Conservation (phyloP, 2,113 vertebrate genomes). For the Nymphicus hollandicus region DNA sequence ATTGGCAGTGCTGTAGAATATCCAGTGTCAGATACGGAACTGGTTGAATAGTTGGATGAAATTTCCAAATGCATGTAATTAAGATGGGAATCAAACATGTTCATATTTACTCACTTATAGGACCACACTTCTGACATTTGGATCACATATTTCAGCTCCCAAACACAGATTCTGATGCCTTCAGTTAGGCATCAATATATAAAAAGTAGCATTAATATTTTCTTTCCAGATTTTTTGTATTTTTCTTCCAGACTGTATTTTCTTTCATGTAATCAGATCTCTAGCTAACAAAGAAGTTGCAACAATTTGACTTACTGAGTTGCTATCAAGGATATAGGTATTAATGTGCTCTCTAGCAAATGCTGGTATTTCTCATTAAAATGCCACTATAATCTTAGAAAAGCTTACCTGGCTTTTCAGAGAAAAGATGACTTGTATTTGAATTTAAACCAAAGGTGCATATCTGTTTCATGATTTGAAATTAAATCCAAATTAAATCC, state of each 20-base stretch:
- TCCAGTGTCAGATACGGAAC: not conserved
- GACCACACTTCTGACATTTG: not conserved
- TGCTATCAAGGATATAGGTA: not conserved
- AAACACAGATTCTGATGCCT: not conserved
- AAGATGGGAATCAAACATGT: not conserved
- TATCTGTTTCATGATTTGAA: not conserved
- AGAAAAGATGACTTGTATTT: not conserved
- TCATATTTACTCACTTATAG: not conserved
- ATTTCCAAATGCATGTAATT: not conserved
- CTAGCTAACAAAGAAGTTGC: not conserved
- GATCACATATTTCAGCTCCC: not conserved
- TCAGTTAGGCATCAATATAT: not conserved
- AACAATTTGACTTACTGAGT: not conserved
- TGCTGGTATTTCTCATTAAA: not conserved
- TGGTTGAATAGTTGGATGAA: not conserved
- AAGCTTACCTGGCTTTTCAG: not conserved
- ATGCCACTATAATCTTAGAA: not conserved
- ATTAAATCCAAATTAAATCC: not conserved
- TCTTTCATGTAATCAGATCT: not conserved
- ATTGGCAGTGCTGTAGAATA: slow-evolving; percentile 9
- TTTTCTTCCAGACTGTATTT: not conserved
- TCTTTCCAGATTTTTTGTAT: not conserved
- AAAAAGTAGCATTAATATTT: not conserved
- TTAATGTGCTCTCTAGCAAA: not conserved
- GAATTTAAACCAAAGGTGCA: not conserved